Evolutionary conservation across 64 coral and sea anemone species (phyloP).

Genomic region (Actinia equina): DNA sequence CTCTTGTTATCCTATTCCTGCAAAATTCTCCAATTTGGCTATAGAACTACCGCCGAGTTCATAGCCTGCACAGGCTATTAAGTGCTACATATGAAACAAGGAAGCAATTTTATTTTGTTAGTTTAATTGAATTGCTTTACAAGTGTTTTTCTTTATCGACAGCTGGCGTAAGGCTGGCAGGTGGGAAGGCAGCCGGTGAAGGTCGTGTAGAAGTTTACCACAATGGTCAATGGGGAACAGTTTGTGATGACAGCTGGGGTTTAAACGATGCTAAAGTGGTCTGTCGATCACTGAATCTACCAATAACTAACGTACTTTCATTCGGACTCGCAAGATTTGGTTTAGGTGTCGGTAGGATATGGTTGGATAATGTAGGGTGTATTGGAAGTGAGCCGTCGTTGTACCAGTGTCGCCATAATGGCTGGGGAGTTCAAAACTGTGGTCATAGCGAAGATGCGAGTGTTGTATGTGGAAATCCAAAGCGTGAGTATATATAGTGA

Average conservation of each 20-base stretch:
- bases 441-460: not conserved
- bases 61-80: no score
- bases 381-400: not conserved
- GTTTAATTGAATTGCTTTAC: no score
- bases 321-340: not conserved
- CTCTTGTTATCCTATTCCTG: no score
- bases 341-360: not conserved
- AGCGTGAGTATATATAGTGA: not conserved
- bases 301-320: not conserved
- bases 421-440: not conserved
- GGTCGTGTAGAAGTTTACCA: slow-evolving; percentile 5
- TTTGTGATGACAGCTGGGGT: not conserved
- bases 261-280: slow-evolving; percentile 17
- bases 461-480: not conserved
- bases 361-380: not conserved
- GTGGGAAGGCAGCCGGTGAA: not conserved
- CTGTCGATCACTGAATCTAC: not conserved
- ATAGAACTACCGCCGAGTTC: no score
- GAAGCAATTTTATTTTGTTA: no score
- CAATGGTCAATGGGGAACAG: not conserved
- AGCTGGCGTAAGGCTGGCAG: slow-evolving; percentile 4
- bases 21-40: no score
- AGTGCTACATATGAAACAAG: no score
- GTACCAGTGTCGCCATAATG: not conserved
- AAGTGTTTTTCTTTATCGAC: not conserved